A percentile compares a stretch with the other conserved stretches of the same genome.
phyloP scores from a whole-genome alignment of 2,113 vertebrate genomes.

The Callocephalon fimbriatum region DNA sequence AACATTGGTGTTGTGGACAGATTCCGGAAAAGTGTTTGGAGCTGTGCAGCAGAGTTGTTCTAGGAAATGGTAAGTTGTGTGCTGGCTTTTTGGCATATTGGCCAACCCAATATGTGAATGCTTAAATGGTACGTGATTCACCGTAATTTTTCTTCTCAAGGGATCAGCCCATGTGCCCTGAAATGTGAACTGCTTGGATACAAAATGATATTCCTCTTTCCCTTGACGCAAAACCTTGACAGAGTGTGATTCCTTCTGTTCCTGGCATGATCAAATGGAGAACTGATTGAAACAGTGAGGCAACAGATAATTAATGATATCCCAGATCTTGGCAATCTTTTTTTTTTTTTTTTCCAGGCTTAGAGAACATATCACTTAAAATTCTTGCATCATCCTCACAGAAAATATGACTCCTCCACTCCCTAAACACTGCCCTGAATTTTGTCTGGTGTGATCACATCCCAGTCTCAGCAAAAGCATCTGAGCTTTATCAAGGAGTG shows the following conservation, averaged over 20 bases:
- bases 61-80: background rate
- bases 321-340: background rate
- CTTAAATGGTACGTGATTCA: background rate
- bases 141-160: background rate
- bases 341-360: background rate
- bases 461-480: background rate
- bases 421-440: background rate
- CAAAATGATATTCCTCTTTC: background rate
- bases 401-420: background rate
- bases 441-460: background rate
- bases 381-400: background rate
- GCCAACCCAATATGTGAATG: background rate
- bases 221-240: background rate
- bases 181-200: background rate
- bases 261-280: background rate
- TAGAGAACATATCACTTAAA: background rate
- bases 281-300: background rate
- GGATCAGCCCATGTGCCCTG: background rate
- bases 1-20: background rate
- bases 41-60: background rate
- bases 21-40: background rate
- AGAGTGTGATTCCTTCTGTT: conserved; percentile 22
- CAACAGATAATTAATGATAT: background rate
- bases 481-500: background rate
- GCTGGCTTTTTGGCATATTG: background rate